Base-by-base conservation (phyloP, 2,797 vertebrate species). In the Gallinago solitaria region DNA sequence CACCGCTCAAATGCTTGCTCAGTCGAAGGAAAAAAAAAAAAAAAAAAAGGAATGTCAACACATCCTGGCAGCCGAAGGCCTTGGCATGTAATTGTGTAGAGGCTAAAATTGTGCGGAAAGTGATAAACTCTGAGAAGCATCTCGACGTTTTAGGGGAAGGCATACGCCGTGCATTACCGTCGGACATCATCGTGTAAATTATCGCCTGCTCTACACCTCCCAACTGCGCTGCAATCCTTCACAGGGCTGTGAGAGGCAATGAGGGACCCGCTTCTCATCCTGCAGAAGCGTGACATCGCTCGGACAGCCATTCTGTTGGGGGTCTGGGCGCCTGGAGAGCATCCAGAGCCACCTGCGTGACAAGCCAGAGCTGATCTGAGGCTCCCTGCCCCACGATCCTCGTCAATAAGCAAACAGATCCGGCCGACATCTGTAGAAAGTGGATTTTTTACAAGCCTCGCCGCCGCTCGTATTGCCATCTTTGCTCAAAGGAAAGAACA, bases 151-250 rank as follows among this genome's bases (percentile, higher is more conserved):
- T 94, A 89, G 67, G 48, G 73, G 75, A 91, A 84, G 9, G n/a
- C 95, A 89, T 87, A 81, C 54, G 81, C 85, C 59, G 61, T 54
- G 70, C 51, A 33, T 95, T 96, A 93, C 94, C 82, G 84, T 19
- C 5, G 16, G 79, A 53, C 16, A 80, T 95, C 93, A 96, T 89
- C 50, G 41, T 91, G 51, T 86, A 95, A 95, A 90, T 90, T 59
- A 96, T 91, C 78, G 45, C 63, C 54, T 68, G 87, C 80, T 82
- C 67, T 77, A 67, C 70, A 33, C 85, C 30, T 97, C 89, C 93
- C 95, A 69, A 2, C 10, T 80, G 94, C 35, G 33, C 82, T 76
- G 81, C 94, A 79, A 96, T 87, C 71, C 89, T 83, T 73, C 89
- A 69, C 28, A 95, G 91, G 30, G 28, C 87, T 81, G 81, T 85